Conservation (phyloP, 1,140 invertebrate genomes). For the Charaxes varanes region DNA sequence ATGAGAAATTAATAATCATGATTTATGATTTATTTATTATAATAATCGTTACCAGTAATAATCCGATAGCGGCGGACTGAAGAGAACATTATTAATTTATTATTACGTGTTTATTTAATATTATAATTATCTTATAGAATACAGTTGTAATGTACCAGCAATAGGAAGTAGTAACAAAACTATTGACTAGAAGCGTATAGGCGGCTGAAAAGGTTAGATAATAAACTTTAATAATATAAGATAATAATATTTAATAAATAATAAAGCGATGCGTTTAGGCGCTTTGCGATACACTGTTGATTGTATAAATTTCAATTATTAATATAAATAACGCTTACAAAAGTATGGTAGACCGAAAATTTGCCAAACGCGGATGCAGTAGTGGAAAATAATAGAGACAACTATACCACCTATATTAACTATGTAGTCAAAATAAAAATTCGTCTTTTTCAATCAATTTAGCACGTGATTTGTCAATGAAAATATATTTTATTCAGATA, state of each 20-base stretch:
- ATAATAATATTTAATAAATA: slow-evolving; percentile 13
- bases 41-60: slow-evolving; percentile 80
- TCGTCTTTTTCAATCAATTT: too few species aligned
- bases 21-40: slow-evolving; percentile 56
- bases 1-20: slow-evolving; percentile 55
- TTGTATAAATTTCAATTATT: too few species aligned
- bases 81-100: slow-evolving; percentile 55
- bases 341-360: too few species aligned
- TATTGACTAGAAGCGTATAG: slow-evolving; percentile 8
- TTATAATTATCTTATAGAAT: slow-evolving; percentile 34
- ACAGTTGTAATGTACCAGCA: slow-evolving; percentile 13
- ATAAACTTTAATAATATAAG: slow-evolving; percentile 13
- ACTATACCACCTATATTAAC: background rate
- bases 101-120: slow-evolving; percentile 42
- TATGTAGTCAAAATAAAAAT: background rate
- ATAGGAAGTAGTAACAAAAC: slow-evolving; percentile 16
- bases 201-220: slow-evolving; percentile 8
- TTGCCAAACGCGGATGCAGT: too few species aligned
- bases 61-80: slow-evolving; percentile 82
- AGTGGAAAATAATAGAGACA: too few species aligned
- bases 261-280: slow-evolving; percentile 18
- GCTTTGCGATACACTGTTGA: slow-evolving; percentile 16
- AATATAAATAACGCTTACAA: too few species aligned
- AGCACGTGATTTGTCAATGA: too few species aligned
- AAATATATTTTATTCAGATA: too few species aligned